A percentile compares a stretch with the other conserved stretches of the same genome.
Conservation (phyloP, 2,113 vertebrate genomes). For the Orientallactaga bullata region DNA sequence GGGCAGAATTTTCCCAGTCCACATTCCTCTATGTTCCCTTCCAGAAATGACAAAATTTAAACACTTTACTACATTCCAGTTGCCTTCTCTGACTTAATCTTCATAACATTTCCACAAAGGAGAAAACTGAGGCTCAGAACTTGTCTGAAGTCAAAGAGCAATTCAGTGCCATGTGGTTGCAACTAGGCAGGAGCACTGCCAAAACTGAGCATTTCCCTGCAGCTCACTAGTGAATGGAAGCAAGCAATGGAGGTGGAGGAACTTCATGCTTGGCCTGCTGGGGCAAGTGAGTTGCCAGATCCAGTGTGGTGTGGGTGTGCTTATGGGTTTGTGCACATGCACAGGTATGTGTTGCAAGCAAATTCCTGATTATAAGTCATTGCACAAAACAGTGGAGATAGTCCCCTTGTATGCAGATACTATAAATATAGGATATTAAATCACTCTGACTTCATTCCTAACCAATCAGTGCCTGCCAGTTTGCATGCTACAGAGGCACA, state of each 20-base stretch:
- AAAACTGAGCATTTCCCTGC: neutral
- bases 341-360: conserved; percentile 19
- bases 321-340: neutral
- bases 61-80: neutral
- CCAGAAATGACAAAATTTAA: neutral
- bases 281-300: neutral
- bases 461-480: conserved; percentile 52
- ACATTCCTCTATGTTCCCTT: neutral
- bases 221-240: neutral
- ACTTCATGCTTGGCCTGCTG: neutral
- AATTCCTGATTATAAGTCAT: conserved; percentile 69
- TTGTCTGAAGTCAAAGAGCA: neutral
- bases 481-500: conserved; percentile 33
- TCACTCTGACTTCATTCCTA: conserved; percentile 69
- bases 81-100: neutral
- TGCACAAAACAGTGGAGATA: conserved; percentile 58
- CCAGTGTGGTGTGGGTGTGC: neutral
- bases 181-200: neutral
- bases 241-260: neutral
- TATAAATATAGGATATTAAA: conserved; percentile 74
- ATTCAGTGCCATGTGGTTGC: neutral
- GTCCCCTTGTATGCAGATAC: conserved; percentile 67
- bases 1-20: neutral
- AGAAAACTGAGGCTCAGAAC: neutral
- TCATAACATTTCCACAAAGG: neutral